Evolutionary conservation across 2,113 vertebrate species (phyloP).

Genomic region (Aegithalos caudatus): DNA sequence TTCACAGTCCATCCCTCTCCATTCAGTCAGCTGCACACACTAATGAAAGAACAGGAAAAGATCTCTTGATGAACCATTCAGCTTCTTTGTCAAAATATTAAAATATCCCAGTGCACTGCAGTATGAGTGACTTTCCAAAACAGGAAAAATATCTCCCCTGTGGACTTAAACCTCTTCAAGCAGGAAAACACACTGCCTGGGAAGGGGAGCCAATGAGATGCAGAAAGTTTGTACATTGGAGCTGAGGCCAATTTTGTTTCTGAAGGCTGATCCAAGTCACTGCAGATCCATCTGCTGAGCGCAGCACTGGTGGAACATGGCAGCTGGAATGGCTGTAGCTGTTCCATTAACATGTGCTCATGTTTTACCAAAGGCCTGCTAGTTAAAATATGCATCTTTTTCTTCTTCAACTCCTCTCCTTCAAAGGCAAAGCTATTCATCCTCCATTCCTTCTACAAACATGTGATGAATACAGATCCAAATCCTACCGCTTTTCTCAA

Average conservation of each 20-base stretch:
- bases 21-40: not conserved
- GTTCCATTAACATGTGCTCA: not conserved
- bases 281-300: not conserved
- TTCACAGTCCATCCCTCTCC: not conserved
- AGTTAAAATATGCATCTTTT: slow-evolving; percentile 21
- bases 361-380: slow-evolving; percentile 18
- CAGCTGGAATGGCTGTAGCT: not conserved
- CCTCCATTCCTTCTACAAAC: slow-evolving; percentile 53
- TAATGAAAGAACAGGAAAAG: not conserved
- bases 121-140: not conserved
- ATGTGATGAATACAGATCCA: slow-evolving; percentile 47
- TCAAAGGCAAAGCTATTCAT: slow-evolving; percentile 44
- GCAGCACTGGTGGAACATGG: not conserved
- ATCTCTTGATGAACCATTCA: not conserved
- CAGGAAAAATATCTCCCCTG: not conserved
- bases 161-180: not conserved
- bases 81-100: not conserved
- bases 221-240: not conserved
- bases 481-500: not conserved
- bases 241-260: not conserved
- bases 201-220: not conserved
- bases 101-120: not conserved
- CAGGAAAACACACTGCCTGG: not conserved
- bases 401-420: not conserved
- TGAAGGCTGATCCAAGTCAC: not conserved